A percentile compares a stretch with the other conserved stretches of the same genome.
Evolutionary conservation across 2,888 invertebrate genomes (phyloP).

Genomic region (Boloria selene): DNA sequence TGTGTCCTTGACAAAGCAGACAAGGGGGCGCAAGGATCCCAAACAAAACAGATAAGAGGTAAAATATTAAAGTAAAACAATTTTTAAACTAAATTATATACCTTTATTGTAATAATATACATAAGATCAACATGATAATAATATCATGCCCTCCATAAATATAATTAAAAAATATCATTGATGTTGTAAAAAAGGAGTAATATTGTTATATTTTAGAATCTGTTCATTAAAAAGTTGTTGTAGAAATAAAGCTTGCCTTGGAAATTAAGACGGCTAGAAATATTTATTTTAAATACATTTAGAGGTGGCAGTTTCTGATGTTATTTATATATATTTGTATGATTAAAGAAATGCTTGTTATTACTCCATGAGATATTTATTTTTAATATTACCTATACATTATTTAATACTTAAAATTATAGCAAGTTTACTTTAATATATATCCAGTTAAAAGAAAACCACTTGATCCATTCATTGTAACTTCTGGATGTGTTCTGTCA

Average conservation of each 20-base stretch:
- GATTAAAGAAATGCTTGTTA: conserved; percentile 34
- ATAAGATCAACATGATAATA: too few species aligned
- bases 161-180: too few species aligned
- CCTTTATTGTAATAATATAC: too few species aligned
- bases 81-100: too few species aligned
- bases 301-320: conserved; percentile 21
- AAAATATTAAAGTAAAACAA: too few species aligned
- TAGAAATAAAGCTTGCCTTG: conserved; percentile 7
- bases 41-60: too few species aligned
- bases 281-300: conserved; percentile 23
- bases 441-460: conserved; percentile 93
- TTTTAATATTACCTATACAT: conserved; percentile 11
- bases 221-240: neutral
- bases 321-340: conserved; percentile 25
- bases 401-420: neutral
- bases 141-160: too few species aligned
- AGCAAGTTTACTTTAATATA: conserved; percentile 64
- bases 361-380: conserved; percentile 26
- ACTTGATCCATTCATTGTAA: conserved; percentile 93
- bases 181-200: neutral
- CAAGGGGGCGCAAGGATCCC: too few species aligned
- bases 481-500: conserved; percentile 96
- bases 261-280: conserved; percentile 23
- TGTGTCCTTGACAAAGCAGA: too few species aligned
- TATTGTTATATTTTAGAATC: neutral